phyloP scores from a whole-genome alignment of 2,113 vertebrate genomes.

The Nannobrachium achirus region DNA sequence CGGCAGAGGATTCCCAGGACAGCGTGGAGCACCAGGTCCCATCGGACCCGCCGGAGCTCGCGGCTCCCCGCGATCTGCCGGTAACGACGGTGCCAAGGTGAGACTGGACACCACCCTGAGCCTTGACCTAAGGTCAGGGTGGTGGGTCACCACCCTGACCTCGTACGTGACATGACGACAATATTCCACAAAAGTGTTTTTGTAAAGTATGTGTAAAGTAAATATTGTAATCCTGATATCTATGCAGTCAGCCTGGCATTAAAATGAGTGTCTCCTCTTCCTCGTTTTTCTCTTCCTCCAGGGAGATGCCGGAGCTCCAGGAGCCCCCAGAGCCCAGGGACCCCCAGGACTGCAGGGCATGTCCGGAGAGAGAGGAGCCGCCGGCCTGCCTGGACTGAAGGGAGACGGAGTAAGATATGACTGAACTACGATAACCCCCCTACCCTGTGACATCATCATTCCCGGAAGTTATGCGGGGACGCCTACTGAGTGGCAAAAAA shows the following conservation, averaged over 20 bases:
- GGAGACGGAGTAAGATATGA: slow-evolving; percentile 90
- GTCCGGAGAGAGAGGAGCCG: slow-evolving; percentile 96
- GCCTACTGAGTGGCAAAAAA: too few relatives aligned
- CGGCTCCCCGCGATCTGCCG: slow-evolving; percentile 88
- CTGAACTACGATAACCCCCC: not conserved
- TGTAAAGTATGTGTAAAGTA: too few relatives aligned
- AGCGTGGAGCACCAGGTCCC: slow-evolving; percentile 90
- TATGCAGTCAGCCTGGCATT: too few relatives aligned
- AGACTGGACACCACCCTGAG: slow-evolving; percentile 14
- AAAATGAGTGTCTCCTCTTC: not conserved
- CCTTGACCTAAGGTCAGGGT: not conserved
- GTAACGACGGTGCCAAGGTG: slow-evolving; percentile 99
- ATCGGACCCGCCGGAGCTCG: slow-evolving; percentile 88
- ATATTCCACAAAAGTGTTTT: too few relatives aligned
- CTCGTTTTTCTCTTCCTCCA: slow-evolving; percentile 49
- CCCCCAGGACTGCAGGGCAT: slow-evolving; percentile 97
- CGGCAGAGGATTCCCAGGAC: slow-evolving; percentile 95
- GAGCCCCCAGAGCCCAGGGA: slow-evolving; percentile 88
- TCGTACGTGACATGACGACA: too few relatives aligned
- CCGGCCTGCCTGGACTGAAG: slow-evolving; percentile 94
- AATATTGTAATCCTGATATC: too few relatives aligned
- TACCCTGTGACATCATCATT: too few relatives aligned
- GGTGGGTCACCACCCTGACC: not conserved
- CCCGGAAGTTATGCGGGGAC: too few relatives aligned
- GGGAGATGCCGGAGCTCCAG: slow-evolving; percentile 92